These are phyloP conservation scores for Marcusenius ussheri DNA, from an alignment of 2,113 vertebrate species.

Conservation along the genomic window DNA sequence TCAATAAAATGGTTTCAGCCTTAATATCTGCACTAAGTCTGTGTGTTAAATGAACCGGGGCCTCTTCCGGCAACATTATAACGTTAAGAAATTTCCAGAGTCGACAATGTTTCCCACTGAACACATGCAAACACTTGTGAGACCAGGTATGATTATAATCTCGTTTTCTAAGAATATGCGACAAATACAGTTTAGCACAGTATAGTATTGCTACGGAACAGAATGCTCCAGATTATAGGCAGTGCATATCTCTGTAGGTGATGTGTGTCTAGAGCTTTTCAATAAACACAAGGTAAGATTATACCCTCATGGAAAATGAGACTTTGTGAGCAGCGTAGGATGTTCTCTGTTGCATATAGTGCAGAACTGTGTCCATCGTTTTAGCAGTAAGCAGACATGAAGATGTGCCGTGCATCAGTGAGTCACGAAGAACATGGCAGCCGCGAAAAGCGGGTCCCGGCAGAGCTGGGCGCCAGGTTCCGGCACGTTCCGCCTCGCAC, in stretches of 20 bases:
- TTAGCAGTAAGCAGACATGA: neutral
- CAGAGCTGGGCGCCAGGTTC: too few species aligned
- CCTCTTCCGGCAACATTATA: neutral
- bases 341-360: neutral
- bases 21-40: neutral
- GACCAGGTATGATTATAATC: neutral
- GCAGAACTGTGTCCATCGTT: neutral
- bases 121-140: neutral
- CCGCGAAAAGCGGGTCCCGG: neutral
- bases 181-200: neutral
- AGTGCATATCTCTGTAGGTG: neutral
- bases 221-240: neutral
- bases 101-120: neutral
- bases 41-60: neutral
- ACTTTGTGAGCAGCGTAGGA: neutral
- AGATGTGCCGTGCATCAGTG: neutral
- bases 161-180: neutral
- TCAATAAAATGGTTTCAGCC: conserved; percentile 3
- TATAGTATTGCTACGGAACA: neutral
- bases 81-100: neutral
- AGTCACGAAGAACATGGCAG: neutral
- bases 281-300: neutral
- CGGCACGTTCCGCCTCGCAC: neutral
- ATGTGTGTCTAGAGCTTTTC: neutral
- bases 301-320: neutral